Percentiles rank a stretch among this genome's conserved stretches.
Conservation (phyloP, 2,888 invertebrate species). For the Anoncus sp. region DNA sequence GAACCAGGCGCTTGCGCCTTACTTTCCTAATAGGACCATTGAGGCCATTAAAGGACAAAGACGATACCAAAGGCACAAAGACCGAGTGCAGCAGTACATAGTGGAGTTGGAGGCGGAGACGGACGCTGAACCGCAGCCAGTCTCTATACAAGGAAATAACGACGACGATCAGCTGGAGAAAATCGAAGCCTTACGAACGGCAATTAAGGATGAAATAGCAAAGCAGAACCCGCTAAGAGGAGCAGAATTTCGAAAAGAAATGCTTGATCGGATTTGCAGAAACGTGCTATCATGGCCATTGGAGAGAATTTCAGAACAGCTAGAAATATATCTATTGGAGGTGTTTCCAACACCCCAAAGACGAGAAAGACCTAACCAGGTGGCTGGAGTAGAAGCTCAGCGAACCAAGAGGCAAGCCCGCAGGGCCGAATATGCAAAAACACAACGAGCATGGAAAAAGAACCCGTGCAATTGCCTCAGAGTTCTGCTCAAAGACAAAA, state of each 20-base stretch:
- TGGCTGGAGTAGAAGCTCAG: not conserved
- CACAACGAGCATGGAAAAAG: constrained; percentile 52
- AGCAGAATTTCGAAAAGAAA: constrained; percentile 1
- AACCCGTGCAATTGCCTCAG: constrained; percentile 57
- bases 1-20: constrained; percentile 48
- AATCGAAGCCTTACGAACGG: not conserved
- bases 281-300: constrained; percentile 7
- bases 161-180: not conserved
- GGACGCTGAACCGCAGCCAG: not conserved
- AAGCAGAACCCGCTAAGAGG: not conserved
- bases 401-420: constrained; percentile 35
- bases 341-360: constrained; percentile 10
- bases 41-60: constrained; percentile 38
- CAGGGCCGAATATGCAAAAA: constrained; percentile 41
- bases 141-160: not conserved
- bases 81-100: not conserved
- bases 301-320: not conserved
- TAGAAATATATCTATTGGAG: constrained; percentile 20
- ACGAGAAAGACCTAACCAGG: not conserved
- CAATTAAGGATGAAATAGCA: constrained; percentile 15
- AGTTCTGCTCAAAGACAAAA: constrained; percentile 46
- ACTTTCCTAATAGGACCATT: constrained; percentile 38
- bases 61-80: not conserved
- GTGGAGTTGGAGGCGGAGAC: not conserved
- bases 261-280: constrained; percentile 12